Evolutionary conservation across 2,113 vertebrate species (phyloP), one percentile per base, ranked within the genome.

Genomic region (Sinocyclocheilus anshuiensis): DNA sequence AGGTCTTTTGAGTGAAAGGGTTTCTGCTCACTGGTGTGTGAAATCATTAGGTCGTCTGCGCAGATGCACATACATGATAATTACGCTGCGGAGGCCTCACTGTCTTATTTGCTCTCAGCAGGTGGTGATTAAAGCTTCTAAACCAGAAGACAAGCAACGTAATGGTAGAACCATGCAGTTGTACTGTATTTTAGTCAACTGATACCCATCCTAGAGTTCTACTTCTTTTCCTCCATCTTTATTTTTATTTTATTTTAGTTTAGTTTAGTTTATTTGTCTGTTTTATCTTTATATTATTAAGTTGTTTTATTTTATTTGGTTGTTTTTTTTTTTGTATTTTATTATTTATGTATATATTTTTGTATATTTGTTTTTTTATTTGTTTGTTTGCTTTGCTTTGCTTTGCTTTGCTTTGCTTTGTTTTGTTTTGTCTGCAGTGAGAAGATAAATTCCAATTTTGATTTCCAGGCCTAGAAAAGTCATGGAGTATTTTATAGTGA

Each of bases 11-110:
- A 42, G 13, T 57, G 50, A 42, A 83, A 80, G 45, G 65, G 18
- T 72, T 76, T 76, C 55, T 36, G 33, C 45, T 55, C 18, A 45
- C 48, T 9, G 61, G 33, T 39, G 57, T 61, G 87, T 80, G 53
- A 83, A 42, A 55, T 39, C 29, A 42, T 20, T 18, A 7, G 48
- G 59, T 10, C 9, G 48, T 42, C 29, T 9, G 45, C 11, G 42
- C 76, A 76, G 78, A 59, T 65, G 1, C 33, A 55, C 63, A 22
- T 13, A 61, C 77, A 33, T 78, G 76, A 55, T 79, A 39, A 79
- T 79, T 59, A 79, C 5, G 11, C 29, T 33, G 50, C 4, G 26
- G 48, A 20, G 13, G 26, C 16, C 50, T 59, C 53, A 39, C 76
- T 57, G 50, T 59, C n/a, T 33, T 81, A 3, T 74, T 74, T 39